Conservation (phyloP, 2,797 vertebrate species). For the Echiichthys vipera region DNA sequence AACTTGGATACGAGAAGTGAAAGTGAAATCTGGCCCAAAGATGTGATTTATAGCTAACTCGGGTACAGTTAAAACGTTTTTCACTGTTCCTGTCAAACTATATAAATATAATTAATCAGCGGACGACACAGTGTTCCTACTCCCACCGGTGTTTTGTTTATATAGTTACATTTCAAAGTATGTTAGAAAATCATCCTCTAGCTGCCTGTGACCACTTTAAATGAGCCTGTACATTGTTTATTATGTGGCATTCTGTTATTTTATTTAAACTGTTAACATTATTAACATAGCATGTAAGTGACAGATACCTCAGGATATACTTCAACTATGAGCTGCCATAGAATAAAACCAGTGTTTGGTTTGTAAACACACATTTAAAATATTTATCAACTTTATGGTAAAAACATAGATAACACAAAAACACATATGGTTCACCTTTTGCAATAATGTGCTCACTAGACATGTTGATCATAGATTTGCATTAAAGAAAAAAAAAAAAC, state of each 20-base stretch:
- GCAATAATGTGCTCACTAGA: slow-evolving; percentile 40
- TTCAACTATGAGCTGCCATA: background rate
- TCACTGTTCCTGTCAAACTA: too few relatives aligned
- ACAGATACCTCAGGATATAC: background rate
- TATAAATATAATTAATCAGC: too few relatives aligned
- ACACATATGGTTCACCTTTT: slow-evolving; percentile 45
- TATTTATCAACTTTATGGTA: slow-evolving; percentile 81
- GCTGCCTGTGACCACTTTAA: background rate
- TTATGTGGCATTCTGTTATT: too few relatives aligned
- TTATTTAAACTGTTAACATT: too few relatives aligned
- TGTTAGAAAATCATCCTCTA: background rate
- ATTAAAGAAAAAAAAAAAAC: slow-evolving; percentile 72
- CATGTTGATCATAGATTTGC: slow-evolving; percentile 44
- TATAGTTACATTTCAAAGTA: background rate
- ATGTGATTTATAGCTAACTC: too few relatives aligned
- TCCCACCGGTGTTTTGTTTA: background rate
- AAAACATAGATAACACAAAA: slow-evolving; percentile 69
- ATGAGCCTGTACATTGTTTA: background rate
- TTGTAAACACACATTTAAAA: slow-evolving; percentile 60
- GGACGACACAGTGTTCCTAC: background rate
- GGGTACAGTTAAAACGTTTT: too few relatives aligned
- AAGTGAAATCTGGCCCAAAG: background rate
- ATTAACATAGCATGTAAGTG: too few relatives aligned
- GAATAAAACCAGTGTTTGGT: slow-evolving; percentile 9
- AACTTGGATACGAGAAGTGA: background rate